phyloP scores from a whole-genome alignment of 2,888 invertebrate species.

The Apamea anceps region DNA sequence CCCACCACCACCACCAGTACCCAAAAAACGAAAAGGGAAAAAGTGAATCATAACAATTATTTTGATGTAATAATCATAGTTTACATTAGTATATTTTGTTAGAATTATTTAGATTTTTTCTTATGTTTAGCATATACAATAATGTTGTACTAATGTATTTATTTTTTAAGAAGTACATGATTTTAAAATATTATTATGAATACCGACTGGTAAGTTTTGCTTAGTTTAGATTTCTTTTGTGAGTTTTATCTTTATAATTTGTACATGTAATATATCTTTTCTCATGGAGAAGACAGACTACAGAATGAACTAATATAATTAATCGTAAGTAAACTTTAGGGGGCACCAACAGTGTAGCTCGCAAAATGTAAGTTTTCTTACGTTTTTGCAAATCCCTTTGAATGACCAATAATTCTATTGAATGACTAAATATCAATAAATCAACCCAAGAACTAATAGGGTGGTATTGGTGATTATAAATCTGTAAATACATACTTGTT shows the following conservation, averaged over 20 bases:
- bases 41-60: not conserved
- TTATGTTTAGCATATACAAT: not conserved
- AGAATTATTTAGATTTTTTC: slow-evolving; percentile 23
- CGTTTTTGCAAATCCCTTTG: not conserved
- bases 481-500: not conserved
- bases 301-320: not conserved
- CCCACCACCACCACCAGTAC: not conserved
- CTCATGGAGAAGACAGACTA: too few relatives aligned
- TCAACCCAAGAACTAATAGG: too few relatives aligned
- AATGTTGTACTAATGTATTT: slow-evolving; percentile 8
- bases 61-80: not conserved
- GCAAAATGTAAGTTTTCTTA: not conserved
- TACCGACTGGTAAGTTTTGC: slow-evolving; percentile 19
- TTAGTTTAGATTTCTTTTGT: slow-evolving; percentile 14
- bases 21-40: slow-evolving; percentile 19
- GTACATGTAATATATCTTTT: not conserved
- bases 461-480: not conserved
- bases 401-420: not conserved
- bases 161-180: slow-evolving; percentile 1
- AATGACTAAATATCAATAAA: too few relatives aligned
- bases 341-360: not conserved
- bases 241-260: not conserved
- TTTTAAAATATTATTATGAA: not conserved
- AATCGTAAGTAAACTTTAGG: not conserved
- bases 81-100: not conserved